These are phyloP conservation scores for Rhagonycha fulva DNA, from an alignment of 2,888 invertebrate species.

Conservation along the genomic window DNA sequence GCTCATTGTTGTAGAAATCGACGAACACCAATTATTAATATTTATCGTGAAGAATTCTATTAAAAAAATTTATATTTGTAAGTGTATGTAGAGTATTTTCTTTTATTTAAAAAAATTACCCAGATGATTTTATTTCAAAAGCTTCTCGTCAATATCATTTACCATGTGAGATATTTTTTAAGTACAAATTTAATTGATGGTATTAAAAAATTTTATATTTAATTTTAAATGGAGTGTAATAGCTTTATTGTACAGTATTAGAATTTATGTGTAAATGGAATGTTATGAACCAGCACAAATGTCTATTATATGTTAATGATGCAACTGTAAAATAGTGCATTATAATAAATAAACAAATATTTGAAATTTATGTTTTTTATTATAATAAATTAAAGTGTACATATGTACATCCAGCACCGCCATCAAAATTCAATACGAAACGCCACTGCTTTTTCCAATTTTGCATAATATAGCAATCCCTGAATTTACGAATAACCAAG, in stretches of 20 bases:
- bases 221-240: slow-evolving; percentile 9
- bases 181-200: not conserved
- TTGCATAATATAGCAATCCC: not conserved
- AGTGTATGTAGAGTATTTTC: slow-evolving; percentile 9
- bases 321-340: slow-evolving; percentile 30
- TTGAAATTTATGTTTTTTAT: slow-evolving; percentile 16
- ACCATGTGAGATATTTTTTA: not conserved
- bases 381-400: too few species aligned
- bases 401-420: not conserved
- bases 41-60: slow-evolving; percentile 6
- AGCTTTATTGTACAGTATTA: slow-evolving; percentile 30
- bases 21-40: slow-evolving; percentile 26
- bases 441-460: not conserved
- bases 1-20: slow-evolving; percentile 26
- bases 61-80: slow-evolving; percentile 17
- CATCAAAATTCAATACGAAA: not conserved
- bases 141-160: not conserved
- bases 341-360: slow-evolving; percentile 29
- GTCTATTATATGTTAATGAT: slow-evolving; percentile 28
- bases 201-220: not conserved
- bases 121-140: not conserved
- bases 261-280: slow-evolving; percentile 30
- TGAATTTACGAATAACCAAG: not conserved
- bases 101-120: not conserved
- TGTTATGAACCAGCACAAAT: slow-evolving; percentile 26